Evolutionary conservation across 2,888 invertebrate species (phyloP).

Genomic region (Phytoseiulus persimilis): DNA sequence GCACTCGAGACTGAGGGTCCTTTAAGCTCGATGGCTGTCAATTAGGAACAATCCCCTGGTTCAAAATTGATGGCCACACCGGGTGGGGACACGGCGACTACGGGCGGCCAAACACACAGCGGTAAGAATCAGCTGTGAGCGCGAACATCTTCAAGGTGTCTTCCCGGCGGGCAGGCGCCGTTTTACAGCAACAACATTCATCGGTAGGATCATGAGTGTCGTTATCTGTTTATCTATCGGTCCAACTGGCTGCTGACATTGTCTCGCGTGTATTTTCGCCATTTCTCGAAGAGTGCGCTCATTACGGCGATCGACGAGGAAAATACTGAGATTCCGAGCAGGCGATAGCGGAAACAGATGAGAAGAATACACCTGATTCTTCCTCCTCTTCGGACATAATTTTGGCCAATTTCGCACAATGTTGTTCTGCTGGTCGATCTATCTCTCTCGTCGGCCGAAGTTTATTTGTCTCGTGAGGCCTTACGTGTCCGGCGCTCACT

Average conservation of each 20-base stretch:
- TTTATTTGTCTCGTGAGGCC: neutral
- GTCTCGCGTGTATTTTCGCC: neutral
- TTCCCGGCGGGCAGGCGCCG: neutral
- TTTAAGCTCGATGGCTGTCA: neutral
- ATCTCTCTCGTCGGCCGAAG: neutral
- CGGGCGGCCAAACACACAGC: neutral
- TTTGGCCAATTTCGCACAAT: neutral
- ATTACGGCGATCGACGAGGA: neutral
- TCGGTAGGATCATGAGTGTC: neutral
- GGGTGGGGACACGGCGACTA: neutral
- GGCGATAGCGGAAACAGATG: neutral
- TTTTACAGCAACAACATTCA: neutral
- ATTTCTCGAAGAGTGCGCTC: neutral
- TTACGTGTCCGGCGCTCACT: neutral
- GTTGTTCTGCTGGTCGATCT: neutral
- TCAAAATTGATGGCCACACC: neutral
- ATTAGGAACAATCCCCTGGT: neutral
- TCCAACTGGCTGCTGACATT: neutral
- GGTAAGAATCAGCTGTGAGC: neutral
- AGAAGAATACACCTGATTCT: neutral
- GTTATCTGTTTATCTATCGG: neutral
- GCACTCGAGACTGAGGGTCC: neutral
- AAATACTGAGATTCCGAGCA: neutral
- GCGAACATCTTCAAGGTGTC: neutral
- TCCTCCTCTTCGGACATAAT: neutral